These are phyloP conservation scores for Pterostichus madidus DNA, from an alignment of 2,888 invertebrate genomes.

Conservation along the genomic window DNA sequence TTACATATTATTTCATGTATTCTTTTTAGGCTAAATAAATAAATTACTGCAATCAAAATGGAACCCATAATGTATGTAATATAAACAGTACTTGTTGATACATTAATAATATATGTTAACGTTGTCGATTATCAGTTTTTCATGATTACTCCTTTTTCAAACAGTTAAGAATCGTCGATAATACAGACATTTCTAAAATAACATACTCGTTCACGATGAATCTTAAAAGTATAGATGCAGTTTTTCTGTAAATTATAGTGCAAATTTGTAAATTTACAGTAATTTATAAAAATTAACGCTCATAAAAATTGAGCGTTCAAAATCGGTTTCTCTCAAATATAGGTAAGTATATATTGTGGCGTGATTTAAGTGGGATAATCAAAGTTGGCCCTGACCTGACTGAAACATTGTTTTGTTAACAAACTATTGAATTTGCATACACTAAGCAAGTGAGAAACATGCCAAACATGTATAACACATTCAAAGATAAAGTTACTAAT, in stretches of 20 bases:
- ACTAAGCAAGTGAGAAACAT: background rate
- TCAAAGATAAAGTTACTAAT: constrained; percentile 13
- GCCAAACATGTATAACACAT: background rate
- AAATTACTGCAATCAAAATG: too few relatives aligned
- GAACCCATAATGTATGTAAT: too few relatives aligned
- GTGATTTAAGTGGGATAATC: constrained; percentile 23
- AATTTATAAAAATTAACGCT: constrained; percentile 11
- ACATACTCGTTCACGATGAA: background rate
- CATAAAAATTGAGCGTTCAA: constrained; percentile 17
- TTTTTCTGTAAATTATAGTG: background rate
- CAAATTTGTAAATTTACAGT: background rate
- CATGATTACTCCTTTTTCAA: background rate
- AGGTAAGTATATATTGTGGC: constrained; percentile 1
- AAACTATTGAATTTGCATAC: constrained; percentile 46
- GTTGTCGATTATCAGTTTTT: background rate
- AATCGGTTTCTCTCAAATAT: constrained; percentile 6
- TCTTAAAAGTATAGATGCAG: background rate
- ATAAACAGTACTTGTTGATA: too few relatives aligned
- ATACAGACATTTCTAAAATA: constrained; percentile 7
- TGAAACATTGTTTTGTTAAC: constrained; percentile 34
- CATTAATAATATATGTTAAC: background rate
- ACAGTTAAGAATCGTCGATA: background rate
- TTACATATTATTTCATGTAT: too few relatives aligned
- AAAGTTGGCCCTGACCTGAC: constrained; percentile 19
- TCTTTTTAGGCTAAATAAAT: too few relatives aligned